Percentiles rank a stretch among this genome's conserved stretches.
Evolutionary conservation across 2,113 vertebrate species (phyloP).

Genomic region (Anguilla japonica): DNA sequence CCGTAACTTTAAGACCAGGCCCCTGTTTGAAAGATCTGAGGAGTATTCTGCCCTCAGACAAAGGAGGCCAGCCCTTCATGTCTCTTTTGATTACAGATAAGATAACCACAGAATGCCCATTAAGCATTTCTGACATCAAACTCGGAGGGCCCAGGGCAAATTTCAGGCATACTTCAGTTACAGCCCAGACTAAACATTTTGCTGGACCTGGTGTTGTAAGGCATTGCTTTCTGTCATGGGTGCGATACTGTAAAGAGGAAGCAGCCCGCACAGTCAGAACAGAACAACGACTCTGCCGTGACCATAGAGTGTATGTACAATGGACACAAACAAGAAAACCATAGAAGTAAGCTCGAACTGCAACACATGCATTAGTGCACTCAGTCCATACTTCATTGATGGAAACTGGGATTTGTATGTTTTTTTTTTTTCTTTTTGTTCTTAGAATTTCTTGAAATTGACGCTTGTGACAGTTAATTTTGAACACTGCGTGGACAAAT

Average conservation of each 20-base stretch:
- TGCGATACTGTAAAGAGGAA: conserved; percentile 10
- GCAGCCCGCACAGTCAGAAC: too few species aligned
- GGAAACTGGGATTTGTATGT: background rate
- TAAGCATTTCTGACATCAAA: background rate
- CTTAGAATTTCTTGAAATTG: background rate
- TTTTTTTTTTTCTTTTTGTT: background rate
- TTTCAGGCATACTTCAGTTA: background rate
- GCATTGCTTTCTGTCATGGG: background rate
- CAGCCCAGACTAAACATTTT: background rate
- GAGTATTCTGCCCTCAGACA: background rate
- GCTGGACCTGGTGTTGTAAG: background rate
- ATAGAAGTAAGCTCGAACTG: background rate
- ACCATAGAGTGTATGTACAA: background rate
- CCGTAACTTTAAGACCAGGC: background rate
- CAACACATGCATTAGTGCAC: background rate
- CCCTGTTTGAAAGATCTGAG: too few species aligned
- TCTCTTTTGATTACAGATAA: background rate
- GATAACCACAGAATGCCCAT: background rate
- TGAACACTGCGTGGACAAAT: background rate
- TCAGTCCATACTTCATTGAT: background rate
- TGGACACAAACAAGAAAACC: background rate
- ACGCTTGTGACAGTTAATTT: background rate
- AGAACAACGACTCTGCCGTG: background rate
- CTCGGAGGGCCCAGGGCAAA: background rate
- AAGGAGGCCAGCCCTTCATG: background rate